Evolutionary conservation across 2,113 vertebrate species (phyloP), one percentile per base, ranked within the genome.

Genomic region (Python bivittatus): DNA sequence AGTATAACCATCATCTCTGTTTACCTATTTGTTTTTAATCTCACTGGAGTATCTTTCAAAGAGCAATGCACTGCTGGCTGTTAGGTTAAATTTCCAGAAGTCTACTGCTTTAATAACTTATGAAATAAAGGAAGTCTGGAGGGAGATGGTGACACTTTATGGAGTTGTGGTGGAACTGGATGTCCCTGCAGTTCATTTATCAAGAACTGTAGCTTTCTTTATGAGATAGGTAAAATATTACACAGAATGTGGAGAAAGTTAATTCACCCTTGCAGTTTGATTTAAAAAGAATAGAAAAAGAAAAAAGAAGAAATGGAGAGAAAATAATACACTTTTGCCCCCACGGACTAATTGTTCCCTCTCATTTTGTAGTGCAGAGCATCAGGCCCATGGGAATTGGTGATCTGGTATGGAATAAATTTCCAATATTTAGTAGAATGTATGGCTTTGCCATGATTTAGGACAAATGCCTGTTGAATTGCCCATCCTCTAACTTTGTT

Each of bases 91-190:
- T 94, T 94, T 95, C 13, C 90, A 90, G 92, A 90, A 23, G 91
- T 93, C 94, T 94, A 84, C 90, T 92, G 10, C 68, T 91, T 10
- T 79, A 93, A 64, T 94, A 94, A 95, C 91, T 93, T 94, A 86
- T 29, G 52, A 79, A 61, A 93, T 72, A 93, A 60, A 20, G 61
- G 60, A 93, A 91, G 42, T 88, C 57, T 79, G 42, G 92, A 91
- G 12, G 88, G 93, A 91, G 57, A 88, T n/a, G 3, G 29, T 91
- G 90, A 94, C 85, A 94, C 54, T 95, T 95, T 42, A 87, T 60
- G 91, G 95, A 95, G 11, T 15, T 42, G 3, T 3, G 6, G 60
- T 88, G 84, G 88, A 94, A 91, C 52, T 93, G 91, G 29, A 0
- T 25, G 90, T 86, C 25, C 4, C 84, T 54, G 27, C 22, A 86